Evolutionary conservation across 2,797 vertebrate species (phyloP).

Genomic region (Rhinophrynus dorsalis): DNA sequence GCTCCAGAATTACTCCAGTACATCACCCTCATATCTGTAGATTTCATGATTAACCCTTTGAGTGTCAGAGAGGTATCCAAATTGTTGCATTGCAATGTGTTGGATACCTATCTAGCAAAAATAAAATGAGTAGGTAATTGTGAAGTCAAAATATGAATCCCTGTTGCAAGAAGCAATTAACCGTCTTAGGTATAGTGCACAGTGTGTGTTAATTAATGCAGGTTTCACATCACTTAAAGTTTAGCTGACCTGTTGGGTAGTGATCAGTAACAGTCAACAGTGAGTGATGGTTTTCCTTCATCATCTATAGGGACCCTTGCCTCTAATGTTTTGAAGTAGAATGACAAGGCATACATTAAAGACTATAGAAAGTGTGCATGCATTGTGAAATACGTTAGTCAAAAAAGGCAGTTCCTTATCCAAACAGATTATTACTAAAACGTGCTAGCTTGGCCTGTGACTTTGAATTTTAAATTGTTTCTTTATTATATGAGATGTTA

Average conservation of each 20-base stretch:
- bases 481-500: too few relatives aligned
- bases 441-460: neutral
- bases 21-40: too few relatives aligned
- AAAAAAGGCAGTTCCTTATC: conserved; percentile 1
- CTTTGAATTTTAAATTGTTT: neutral
- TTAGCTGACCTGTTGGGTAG: conserved; percentile 3
- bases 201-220: conserved; percentile 4
- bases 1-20: too few relatives aligned
- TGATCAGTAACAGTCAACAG: conserved; percentile 8
- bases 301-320: neutral
- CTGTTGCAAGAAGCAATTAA: conserved; percentile 21
- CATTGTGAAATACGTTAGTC: neutral
- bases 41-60: too few relatives aligned
- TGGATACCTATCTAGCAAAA: too few relatives aligned
- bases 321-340: conserved; percentile 1
- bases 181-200: neutral
- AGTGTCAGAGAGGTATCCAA: too few relatives aligned
- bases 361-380: neutral
- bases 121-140: neutral
- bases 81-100: too few relatives aligned
- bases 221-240: neutral
- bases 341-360: neutral
- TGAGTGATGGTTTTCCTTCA: neutral
- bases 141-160: neutral
- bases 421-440: conserved; percentile 22